Percentiles rank a stretch among this genome's conserved stretches.
phyloP scores from a whole-genome alignment of 2,888 invertebrate genomes.

The Athripsodes cinereus region DNA sequence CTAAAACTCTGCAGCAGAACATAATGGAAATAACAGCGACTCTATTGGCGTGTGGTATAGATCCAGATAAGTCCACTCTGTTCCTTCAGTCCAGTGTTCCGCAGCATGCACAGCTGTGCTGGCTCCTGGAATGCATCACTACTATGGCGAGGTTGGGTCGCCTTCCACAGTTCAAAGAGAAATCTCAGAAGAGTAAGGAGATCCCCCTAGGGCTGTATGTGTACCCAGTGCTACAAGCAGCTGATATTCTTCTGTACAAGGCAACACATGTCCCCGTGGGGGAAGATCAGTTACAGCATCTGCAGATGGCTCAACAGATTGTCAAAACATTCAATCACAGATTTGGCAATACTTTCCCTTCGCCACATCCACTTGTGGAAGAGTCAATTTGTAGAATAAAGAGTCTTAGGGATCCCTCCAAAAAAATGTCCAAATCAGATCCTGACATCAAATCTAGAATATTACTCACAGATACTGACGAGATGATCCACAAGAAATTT shows the following conservation, averaged over 20 bases:
- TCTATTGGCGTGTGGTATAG: constrained; percentile 84
- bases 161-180: constrained; percentile 90
- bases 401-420: constrained; percentile 77
- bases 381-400: constrained; percentile 60
- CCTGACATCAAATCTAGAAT: constrained; percentile 71
- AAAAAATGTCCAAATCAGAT: constrained; percentile 99
- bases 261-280: constrained; percentile 93
- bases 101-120: constrained; percentile 80
- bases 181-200: constrained; percentile 65
- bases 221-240: constrained; percentile 93
- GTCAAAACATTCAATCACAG: constrained; percentile 74
- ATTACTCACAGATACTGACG: constrained; percentile 68
- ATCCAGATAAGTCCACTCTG: constrained; percentile 70
- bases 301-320: constrained; percentile 76
- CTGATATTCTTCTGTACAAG: constrained; percentile 91
- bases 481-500: constrained; percentile 63
- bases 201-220: constrained; percentile 79
- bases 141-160: constrained; percentile 73
- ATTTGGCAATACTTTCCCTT: constrained; percentile 73
- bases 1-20: constrained; percentile 54
- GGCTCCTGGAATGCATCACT: constrained; percentile 79
- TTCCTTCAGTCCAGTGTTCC: constrained; percentile 86
- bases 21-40: constrained; percentile 76
- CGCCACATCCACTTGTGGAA: constrained; percentile 43
- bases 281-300: constrained; percentile 87